phyloP scores from a whole-genome alignment of 2,888 invertebrate genomes.

The Xestia ashworthii region DNA sequence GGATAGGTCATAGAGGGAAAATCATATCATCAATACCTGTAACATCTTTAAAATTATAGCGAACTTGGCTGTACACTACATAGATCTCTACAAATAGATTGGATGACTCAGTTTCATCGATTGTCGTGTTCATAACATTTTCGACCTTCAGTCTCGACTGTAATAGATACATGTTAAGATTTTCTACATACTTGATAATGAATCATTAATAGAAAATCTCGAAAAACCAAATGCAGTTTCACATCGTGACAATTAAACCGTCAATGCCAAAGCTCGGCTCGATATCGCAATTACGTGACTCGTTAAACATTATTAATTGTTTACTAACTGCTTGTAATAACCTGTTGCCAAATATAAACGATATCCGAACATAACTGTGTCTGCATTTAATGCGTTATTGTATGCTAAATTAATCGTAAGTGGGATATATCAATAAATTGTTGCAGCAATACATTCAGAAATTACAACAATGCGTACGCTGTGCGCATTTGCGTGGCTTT shows the following conservation, averaged over 20 bases:
- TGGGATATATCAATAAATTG: conserved; percentile 45
- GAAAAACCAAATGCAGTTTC: conserved; percentile 37
- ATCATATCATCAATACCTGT: background rate
- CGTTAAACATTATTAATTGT: conserved; percentile 69
- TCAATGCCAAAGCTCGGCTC: conserved; percentile 64
- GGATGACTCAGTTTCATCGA: too few species aligned
- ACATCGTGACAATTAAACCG: conserved; percentile 66
- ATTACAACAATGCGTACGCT: conserved; percentile 17
- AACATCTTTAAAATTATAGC: background rate
- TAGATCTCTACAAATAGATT: background rate
- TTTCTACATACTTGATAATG: background rate
- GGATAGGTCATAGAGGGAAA: background rate
- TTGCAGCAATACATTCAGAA: conserved; percentile 17
- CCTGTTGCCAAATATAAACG: conserved; percentile 65
- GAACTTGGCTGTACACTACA: background rate
- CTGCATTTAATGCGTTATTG: conserved; percentile 52
- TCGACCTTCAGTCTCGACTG: background rate
- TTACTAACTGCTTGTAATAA: conserved; percentile 64
- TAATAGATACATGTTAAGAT: background rate
- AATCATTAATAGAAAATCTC: conserved; percentile 25
- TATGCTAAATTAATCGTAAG: conserved; percentile 54
- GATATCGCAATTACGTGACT: conserved; percentile 67
- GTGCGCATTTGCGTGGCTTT: conserved; percentile 1
- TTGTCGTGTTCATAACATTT: background rate
- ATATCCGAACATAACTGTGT: conserved; percentile 55